These are phyloP conservation scores for Ptychadena robeensis DNA, from an alignment of 2,797 vertebrate genomes.

Conservation along the genomic window DNA sequence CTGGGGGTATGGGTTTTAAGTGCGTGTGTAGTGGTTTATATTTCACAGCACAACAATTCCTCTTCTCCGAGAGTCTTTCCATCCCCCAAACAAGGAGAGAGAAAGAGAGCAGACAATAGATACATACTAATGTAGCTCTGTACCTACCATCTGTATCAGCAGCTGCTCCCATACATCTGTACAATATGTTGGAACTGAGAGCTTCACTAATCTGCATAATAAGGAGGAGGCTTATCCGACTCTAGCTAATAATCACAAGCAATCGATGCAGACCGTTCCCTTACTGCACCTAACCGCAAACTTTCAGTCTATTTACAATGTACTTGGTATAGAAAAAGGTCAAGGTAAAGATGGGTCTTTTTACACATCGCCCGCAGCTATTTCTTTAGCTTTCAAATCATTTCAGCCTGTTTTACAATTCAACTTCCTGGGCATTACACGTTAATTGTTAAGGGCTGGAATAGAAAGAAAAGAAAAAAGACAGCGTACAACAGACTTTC, in stretches of 20 bases:
- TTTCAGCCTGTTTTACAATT: conserved; percentile 79
- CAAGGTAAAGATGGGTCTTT: conserved; percentile 80
- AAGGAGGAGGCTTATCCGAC: conserved; percentile 99
- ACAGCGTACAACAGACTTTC: background rate
- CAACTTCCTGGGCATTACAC: conserved; percentile 71
- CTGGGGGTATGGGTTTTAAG: conserved; percentile 73
- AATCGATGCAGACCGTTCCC: conserved; percentile 99
- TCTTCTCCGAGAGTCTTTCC: conserved; percentile 86
- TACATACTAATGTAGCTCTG: conserved; percentile 99
- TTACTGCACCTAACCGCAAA: conserved; percentile 82
- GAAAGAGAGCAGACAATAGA: conserved; percentile 93
- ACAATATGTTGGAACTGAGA: conserved; percentile 98
- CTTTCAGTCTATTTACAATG: conserved; percentile 82
- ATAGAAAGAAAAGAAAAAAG: conserved; percentile 15
- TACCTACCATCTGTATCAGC: conserved; percentile 99
- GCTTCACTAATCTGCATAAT: conserved; percentile 99
- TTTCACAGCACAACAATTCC: conserved; percentile 90
- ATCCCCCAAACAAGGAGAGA: conserved; percentile 88
- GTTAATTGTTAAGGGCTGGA: conserved; percentile 70
- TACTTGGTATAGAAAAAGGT: conserved; percentile 80
- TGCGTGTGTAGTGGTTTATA: conserved; percentile 69
- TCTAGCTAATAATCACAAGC: conserved; percentile 98
- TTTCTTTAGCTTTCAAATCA: conserved; percentile 74
- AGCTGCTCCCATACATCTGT: conserved; percentile 99
- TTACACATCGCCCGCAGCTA: conserved; percentile 81